A percentile compares a stretch with the other conserved stretches of the same genome.
These are phyloP conservation scores for Mustelus asterias DNA, from an alignment of 2,113 vertebrate species.

Conservation along the genomic window DNA sequence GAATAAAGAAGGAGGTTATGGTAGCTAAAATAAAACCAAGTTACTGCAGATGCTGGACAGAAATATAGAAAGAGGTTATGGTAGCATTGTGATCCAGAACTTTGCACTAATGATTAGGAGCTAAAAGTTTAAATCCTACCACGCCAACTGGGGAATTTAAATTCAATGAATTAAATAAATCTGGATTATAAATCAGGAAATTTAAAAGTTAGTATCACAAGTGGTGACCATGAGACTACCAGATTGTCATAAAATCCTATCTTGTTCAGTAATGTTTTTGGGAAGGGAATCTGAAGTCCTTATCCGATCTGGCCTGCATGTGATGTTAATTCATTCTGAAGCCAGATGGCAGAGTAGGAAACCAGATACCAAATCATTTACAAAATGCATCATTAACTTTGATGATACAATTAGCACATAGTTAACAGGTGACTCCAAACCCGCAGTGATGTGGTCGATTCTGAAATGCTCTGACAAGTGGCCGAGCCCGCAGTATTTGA, in stretches of 20 bases:
- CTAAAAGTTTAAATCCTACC: not conserved
- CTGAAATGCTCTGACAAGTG: not conserved
- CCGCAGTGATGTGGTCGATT: not conserved
- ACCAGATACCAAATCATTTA: too few species aligned
- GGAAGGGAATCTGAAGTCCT: not conserved
- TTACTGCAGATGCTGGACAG: too few species aligned
- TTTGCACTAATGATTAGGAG: not conserved
- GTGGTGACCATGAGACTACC: not conserved
- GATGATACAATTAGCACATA: too few species aligned
- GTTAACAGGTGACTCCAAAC: not conserved
- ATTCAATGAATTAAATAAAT: not conserved
- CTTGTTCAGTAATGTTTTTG: not conserved
- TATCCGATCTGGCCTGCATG: too few species aligned
- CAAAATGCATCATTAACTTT: too few species aligned
- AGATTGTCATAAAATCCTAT: not conserved
- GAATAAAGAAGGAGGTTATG: not conserved
- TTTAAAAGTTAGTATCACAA: not conserved
- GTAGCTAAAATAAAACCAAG: too few species aligned
- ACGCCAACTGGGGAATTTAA: not conserved
- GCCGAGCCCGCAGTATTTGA: not conserved
- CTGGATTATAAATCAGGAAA: not conserved
- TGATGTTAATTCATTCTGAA: too few species aligned
- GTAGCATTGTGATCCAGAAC: not conserved
- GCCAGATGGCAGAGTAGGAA: too few species aligned
- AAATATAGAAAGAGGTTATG: not conserved